These are phyloP conservation scores for Ophion ventricosus DNA, from an alignment of 2,888 invertebrate species.

Conservation along the genomic window DNA sequence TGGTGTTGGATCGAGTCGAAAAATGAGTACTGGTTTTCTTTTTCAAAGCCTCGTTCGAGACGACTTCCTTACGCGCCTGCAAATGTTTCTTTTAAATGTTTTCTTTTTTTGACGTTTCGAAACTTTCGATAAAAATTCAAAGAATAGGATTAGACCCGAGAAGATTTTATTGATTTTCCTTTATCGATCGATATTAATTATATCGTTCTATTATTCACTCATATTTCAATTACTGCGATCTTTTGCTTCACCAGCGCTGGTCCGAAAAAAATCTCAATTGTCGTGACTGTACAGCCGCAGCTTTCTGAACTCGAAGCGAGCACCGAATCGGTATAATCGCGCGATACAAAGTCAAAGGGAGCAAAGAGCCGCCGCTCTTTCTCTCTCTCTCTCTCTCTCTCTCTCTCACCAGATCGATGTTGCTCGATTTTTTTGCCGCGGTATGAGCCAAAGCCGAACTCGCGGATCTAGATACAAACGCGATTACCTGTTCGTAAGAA, in stretches of 20 bases:
- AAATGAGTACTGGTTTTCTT: too few relatives aligned
- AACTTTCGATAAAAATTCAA: too few relatives aligned
- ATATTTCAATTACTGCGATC: not conserved
- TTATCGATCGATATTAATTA: too few relatives aligned
- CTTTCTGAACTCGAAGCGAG: conserved; percentile 6
- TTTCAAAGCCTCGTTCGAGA: too few relatives aligned
- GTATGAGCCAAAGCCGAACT: conserved; percentile 43
- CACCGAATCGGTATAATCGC: conserved; percentile 37
- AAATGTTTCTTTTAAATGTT: too few relatives aligned
- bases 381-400: not conserved
- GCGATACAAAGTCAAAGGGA: not conserved
- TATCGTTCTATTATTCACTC: too few relatives aligned
- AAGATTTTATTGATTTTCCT: too few relatives aligned
- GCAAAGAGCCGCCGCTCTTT: conserved; percentile 11
- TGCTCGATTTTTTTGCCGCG: conserved; percentile 56
- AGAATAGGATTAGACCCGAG: too few relatives aligned
- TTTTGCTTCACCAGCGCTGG: not conserved
- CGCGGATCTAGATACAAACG: conserved; percentile 2
- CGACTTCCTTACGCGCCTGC: too few relatives aligned
- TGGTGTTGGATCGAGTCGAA: too few relatives aligned
- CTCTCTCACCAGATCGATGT: too few relatives aligned
- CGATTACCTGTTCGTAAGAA: conserved; percentile 57
- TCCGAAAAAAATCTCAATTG: not conserved
- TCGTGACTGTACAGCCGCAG: conserved; percentile 2
- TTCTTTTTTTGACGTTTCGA: too few relatives aligned